Conservation (phyloP, 2,113 vertebrate species). For the Aegotheles bennettii region DNA sequence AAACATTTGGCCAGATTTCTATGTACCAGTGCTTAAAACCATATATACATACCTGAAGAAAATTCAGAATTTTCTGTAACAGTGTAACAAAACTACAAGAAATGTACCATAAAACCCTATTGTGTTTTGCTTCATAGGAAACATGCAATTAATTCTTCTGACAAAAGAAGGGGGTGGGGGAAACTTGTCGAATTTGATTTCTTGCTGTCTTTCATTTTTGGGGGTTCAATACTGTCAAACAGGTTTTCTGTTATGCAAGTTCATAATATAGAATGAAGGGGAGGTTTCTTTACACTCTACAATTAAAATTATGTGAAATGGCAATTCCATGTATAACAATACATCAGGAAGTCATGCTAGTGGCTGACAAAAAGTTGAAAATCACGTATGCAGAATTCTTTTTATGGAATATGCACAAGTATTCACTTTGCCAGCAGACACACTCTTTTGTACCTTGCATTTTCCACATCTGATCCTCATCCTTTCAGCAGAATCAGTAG, state of each 20-base stretch:
- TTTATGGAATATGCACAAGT: neutral
- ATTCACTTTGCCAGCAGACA: neutral
- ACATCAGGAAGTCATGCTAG: neutral
- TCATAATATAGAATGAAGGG: neutral
- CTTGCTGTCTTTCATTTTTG: neutral
- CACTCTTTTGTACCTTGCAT: neutral
- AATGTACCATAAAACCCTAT: neutral
- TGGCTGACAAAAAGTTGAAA: neutral
- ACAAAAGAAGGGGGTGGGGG: neutral
- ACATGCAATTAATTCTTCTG: conserved; percentile 4
- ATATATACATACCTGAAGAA: neutral
- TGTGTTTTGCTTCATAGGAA: neutral
- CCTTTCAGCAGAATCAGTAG: neutral
- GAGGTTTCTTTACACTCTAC: neutral
- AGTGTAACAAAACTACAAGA: neutral
- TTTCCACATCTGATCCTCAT: neutral
- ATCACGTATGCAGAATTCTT: neutral
- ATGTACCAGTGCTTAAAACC: neutral
- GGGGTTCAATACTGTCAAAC: neutral
- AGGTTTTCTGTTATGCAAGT: neutral
- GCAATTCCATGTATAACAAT: neutral
- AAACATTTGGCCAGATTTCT: neutral
- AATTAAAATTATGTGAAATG: neutral
- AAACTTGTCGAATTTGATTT: neutral
- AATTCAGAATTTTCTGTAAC: neutral